Conservation (phyloP, 2,797 vertebrate genomes). For the Rallus crepitans region DNA sequence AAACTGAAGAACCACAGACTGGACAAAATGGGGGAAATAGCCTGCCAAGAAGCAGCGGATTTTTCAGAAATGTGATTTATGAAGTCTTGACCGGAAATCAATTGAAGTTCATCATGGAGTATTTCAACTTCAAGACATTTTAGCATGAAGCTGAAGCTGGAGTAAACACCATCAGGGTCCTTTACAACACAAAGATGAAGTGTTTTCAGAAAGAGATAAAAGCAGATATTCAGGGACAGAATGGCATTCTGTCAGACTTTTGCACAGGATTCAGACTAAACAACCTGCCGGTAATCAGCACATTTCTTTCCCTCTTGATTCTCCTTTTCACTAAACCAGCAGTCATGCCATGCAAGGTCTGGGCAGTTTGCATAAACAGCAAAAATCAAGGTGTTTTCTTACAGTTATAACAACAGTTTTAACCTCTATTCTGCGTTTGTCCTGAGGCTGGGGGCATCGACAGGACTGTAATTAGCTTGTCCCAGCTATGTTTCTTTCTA, state of each 20-base stretch:
- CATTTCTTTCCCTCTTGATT: not conserved
- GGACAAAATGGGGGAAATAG: not conserved
- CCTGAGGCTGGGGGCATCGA: not conserved
- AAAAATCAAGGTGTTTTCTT: not conserved
- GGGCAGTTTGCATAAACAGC: not conserved
- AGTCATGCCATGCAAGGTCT: not conserved
- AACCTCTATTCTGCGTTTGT: not conserved
- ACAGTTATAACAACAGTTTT: not conserved
- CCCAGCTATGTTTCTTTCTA: not conserved
- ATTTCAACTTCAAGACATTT: conserved; percentile 19
- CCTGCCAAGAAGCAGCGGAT: not conserved
- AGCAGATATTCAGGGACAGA: not conserved
- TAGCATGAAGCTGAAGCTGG: not conserved
- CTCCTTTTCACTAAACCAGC: not conserved
- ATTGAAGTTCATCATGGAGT: not conserved
- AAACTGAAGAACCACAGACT: not conserved
- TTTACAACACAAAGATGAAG: not conserved
- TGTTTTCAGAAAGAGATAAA: not conserved
- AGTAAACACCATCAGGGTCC: not conserved
- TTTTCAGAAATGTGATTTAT: conserved; percentile 24
- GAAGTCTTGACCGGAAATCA: conserved; percentile 48
- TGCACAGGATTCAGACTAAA: conserved; percentile 26
- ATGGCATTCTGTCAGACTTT: not conserved
- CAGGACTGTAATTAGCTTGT: not conserved
- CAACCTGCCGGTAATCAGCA: not conserved